Percentiles rank a stretch among this genome's conserved stretches.
Conservation (phyloP, 2,113 vertebrate species). For the Microcebus jonahi region DNA sequence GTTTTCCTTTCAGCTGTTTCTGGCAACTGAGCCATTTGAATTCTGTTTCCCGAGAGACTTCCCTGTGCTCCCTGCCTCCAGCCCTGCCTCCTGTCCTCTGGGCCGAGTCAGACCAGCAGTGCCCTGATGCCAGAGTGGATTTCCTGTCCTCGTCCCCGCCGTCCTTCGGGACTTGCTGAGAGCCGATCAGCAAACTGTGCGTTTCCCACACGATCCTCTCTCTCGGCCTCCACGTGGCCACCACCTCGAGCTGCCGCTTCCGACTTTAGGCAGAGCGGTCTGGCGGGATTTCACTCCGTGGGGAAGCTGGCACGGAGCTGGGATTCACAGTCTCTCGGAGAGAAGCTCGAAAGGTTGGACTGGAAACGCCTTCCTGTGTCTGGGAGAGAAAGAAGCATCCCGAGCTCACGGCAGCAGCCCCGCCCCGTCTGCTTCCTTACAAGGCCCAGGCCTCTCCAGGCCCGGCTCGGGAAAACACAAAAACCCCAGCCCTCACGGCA, state of each 20-base stretch:
- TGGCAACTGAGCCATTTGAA: neutral
- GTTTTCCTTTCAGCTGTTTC: neutral
- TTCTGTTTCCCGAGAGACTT: neutral
- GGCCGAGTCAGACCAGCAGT: neutral
- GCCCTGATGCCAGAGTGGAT: neutral
- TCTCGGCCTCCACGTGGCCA: neutral
- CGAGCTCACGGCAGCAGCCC: neutral
- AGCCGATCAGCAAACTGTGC: too few relatives aligned
- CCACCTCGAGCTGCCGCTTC: neutral
- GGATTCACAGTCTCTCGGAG: constrained; percentile 51
- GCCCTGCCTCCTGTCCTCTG: neutral
- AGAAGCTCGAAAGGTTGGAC: constrained; percentile 67
- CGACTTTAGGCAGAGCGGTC: constrained; percentile 3
- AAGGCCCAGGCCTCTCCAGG: neutral
- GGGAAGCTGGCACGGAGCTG: constrained; percentile 27
- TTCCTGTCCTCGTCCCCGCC: neutral
- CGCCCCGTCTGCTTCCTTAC: neutral
- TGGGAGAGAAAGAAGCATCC: neutral
- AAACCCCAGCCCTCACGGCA: neutral
- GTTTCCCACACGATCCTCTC: neutral
- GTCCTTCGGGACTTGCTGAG: neutral
- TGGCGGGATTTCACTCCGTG: neutral
- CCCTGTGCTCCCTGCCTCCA: neutral
- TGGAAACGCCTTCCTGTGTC: constrained; percentile 10
- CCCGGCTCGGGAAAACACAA: neutral